Evolutionary conservation across 2,888 invertebrate species (phyloP).

Genomic region (Clusia tigrina): DNA sequence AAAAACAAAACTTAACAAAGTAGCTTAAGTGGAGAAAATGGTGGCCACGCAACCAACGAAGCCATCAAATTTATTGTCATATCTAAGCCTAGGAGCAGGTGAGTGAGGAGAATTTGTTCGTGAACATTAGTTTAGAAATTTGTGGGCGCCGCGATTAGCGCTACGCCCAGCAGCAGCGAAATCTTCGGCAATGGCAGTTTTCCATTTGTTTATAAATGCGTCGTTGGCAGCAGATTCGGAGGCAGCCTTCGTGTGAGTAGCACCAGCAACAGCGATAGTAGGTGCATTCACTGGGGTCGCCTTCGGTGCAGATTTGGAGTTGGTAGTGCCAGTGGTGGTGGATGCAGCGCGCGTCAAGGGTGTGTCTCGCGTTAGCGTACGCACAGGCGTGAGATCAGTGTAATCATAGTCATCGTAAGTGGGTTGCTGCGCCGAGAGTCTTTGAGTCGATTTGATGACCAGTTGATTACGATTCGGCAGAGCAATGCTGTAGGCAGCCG

Average conservation of each 20-base stretch:
- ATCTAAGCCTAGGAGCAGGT: no score
- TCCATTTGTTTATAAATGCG: slow-evolving; percentile 50
- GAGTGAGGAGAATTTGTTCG: no score
- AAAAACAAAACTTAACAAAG: no score
- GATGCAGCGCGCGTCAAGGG: background rate
- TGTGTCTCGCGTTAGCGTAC: background rate
- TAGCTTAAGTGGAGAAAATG: no score
- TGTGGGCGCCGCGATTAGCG: slow-evolving; percentile 24
- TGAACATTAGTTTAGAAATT: no score
- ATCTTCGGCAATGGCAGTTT: slow-evolving; percentile 52
- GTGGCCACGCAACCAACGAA: no score
- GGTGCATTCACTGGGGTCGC: no score
- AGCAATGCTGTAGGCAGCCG: slow-evolving; percentile 59
- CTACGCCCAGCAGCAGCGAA: slow-evolving; percentile 37
- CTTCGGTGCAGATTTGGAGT: background rate
- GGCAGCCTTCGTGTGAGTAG: slow-evolving; percentile 21
- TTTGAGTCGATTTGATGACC: slow-evolving; percentile 50
- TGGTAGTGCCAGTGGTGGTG: background rate
- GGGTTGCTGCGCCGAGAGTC: slow-evolving; percentile 28
- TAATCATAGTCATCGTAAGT: slow-evolving; percentile 49
- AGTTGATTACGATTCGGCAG: slow-evolving; percentile 53
- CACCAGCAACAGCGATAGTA: background rate
- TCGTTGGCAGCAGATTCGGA: slow-evolving; percentile 28
- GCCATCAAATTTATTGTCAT: no score
- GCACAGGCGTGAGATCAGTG: slow-evolving; percentile 27